These are phyloP conservation scores for Dione juno DNA, from an alignment of 2,888 invertebrate species.

Conservation along the genomic window DNA sequence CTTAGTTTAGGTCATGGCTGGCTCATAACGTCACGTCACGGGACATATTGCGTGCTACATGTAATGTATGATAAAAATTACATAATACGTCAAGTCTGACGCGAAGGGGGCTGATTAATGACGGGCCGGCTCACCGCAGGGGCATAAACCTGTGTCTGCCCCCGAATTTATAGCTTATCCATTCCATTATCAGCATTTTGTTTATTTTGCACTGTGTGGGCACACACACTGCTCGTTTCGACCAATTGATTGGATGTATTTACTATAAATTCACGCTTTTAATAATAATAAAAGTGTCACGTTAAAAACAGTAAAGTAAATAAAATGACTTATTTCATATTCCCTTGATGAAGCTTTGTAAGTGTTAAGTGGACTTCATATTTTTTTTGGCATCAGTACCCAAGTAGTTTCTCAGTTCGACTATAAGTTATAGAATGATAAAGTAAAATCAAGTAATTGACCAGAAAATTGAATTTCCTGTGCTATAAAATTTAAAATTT, in stretches of 20 bases:
- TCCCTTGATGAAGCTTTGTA: background rate
- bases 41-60: conserved; percentile 46
- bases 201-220: conserved; percentile 52
- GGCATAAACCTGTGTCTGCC: conserved; percentile 55
- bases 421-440: background rate
- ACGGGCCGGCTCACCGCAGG: conserved; percentile 60
- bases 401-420: background rate
- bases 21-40: conserved; percentile 35
- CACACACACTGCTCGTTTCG: conserved; percentile 27
- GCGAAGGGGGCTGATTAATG: conserved; percentile 70
- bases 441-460: conserved; percentile 35
- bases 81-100: conserved; percentile 68
- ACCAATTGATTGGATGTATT: conserved; percentile 40
- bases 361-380: background rate
- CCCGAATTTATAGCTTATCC: conserved; percentile 70
- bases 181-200: conserved; percentile 63
- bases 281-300: conserved; percentile 33
- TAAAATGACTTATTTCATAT: conserved; percentile 1
- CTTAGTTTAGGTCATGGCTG: conserved; percentile 41
- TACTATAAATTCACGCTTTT: conserved; percentile 26
- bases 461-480: conserved; percentile 41
- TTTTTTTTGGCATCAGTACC: background rate
- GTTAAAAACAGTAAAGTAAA: background rate
- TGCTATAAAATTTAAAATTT: conserved; percentile 49
- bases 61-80: conserved; percentile 64